These are phyloP conservation scores for Geophilus truncorum DNA, from an alignment of 2,888 invertebrate genomes.

Conservation along the genomic window DNA sequence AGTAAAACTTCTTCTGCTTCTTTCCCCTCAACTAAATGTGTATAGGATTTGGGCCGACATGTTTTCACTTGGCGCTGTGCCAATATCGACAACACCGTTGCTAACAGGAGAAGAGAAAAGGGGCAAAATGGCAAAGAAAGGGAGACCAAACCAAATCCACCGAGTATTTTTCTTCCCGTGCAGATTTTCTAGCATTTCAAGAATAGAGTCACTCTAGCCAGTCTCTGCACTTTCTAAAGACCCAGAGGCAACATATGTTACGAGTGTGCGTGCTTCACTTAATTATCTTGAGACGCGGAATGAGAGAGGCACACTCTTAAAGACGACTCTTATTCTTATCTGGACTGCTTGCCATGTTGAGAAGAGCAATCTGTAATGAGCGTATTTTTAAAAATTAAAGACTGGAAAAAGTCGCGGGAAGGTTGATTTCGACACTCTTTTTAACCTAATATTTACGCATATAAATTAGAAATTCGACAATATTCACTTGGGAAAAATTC, in stretches of 20 bases:
- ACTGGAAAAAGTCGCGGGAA: no score
- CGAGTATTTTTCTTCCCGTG: neutral
- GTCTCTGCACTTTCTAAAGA: neutral
- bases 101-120: neutral
- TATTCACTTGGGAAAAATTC: neutral
- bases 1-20: neutral
- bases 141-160: neutral
- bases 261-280: constrained; percentile 7
- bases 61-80: neutral
- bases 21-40: neutral
- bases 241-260: neutral
- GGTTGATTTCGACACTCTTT: neutral
- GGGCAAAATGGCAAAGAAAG: neutral
- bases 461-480: neutral
- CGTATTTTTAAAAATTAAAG: neutral
- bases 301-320: constrained; percentile 1
- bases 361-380: constrained; percentile 23
- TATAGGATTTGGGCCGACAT: constrained; percentile 20
- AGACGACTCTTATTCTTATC: neutral
- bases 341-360: neutral
- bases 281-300: constrained; percentile 9
- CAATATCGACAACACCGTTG: neutral
- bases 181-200: neutral
- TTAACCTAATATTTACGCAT: neutral
- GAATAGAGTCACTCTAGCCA: neutral